Percentiles rank a stretch among this genome's conserved stretches.
These are phyloP conservation scores for Vulpes ferrilata DNA, from an alignment of 2,113 vertebrate species.

Conservation along the genomic window DNA sequence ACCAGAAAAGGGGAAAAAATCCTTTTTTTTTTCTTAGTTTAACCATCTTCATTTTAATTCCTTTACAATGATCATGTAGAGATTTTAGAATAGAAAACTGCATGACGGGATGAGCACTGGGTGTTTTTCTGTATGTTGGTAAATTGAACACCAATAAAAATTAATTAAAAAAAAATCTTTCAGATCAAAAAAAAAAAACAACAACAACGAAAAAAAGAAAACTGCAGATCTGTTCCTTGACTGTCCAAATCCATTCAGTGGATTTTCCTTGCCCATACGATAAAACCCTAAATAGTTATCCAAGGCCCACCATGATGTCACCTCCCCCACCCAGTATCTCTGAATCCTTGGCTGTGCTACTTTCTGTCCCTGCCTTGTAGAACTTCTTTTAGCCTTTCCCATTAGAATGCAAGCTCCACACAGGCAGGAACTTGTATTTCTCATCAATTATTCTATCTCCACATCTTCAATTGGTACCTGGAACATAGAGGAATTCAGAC, in stretches of 20 bases:
- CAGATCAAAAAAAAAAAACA: neutral
- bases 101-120: neutral
- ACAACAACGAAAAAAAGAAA: too few relatives aligned
- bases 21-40: neutral
- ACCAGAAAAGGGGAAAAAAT: neutral
- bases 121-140: too few relatives aligned
- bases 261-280: neutral
- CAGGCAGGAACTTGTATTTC: neutral
- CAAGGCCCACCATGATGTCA: neutral
- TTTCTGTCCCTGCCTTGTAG: neutral
- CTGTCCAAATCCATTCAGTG: neutral
- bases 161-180: too few relatives aligned
- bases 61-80: neutral
- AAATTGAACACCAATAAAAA: too few relatives aligned
- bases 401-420: neutral
- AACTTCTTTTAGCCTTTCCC: neutral
- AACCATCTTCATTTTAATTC: slow-evolving; percentile 6
- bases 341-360: neutral
- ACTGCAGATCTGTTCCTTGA: neutral
- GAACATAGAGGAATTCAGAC: neutral
- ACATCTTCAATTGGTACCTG: neutral
- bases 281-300: neutral
- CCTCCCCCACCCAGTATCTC: neutral
- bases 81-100: neutral
- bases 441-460: neutral